Conservation (phyloP, 92 coral and sea anemone species). For the Heteractis magnifica region DNA sequence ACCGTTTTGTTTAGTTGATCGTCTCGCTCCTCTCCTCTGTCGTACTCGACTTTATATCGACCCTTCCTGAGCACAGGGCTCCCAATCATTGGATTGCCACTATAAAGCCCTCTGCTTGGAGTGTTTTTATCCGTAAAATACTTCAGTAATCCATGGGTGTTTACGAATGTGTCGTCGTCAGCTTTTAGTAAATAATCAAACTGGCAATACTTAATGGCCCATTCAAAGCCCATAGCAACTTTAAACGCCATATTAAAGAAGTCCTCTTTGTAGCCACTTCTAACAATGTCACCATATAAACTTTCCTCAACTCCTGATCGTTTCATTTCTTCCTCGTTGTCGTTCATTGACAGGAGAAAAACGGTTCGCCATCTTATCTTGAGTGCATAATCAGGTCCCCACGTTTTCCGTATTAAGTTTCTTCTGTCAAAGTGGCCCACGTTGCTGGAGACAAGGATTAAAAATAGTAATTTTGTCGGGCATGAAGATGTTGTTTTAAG, state of each 20-base stretch:
- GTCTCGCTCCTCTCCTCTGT: slow-evolving; percentile 4
- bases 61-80: slow-evolving; percentile 62
- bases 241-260: slow-evolving; percentile 69
- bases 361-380: slow-evolving; percentile 55
- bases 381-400: slow-evolving; percentile 58
- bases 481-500: slow-evolving; percentile 30
- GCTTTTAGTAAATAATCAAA: slow-evolving; percentile 55
- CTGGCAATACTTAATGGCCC: slow-evolving; percentile 62
- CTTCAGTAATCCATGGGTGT: slow-evolving; percentile 48
- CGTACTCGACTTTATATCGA: slow-evolving; percentile 48
- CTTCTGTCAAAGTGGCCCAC: slow-evolving; percentile 66
- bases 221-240: slow-evolving; percentile 80
- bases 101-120: slow-evolving; percentile 46
- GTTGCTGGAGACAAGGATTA: slow-evolving; percentile 66
- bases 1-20: slow-evolving; percentile 49
- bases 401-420: slow-evolving; percentile 54
- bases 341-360: slow-evolving; percentile 56
- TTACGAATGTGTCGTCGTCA: slow-evolving; percentile 69
- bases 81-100: slow-evolving; percentile 59
- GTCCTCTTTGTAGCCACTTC: slow-evolving; percentile 50
- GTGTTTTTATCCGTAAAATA: slow-evolving; percentile 37
- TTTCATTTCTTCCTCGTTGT: slow-evolving; percentile 39
- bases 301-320: slow-evolving; percentile 31
- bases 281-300: slow-evolving; percentile 61
- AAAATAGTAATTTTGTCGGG: slow-evolving; percentile 32